Evolutionary conservation across 2,888 invertebrate species (phyloP), one percentile per base, ranked within the genome.

Genomic region (Hydriomena furcata): DNA sequence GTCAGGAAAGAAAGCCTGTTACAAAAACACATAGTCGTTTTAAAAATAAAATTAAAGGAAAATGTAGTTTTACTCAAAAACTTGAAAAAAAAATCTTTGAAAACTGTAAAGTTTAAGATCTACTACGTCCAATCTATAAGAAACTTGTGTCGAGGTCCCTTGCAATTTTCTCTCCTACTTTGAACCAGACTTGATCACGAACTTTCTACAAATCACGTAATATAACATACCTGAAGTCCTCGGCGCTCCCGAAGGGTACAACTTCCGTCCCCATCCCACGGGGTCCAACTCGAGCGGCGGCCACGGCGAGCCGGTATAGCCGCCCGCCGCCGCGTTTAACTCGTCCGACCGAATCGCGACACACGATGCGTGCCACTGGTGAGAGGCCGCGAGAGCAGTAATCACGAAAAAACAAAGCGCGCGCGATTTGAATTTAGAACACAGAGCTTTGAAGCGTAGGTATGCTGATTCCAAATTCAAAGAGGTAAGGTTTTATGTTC

Each of bases 221-320:
- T 23, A 13, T 23, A 7, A 30, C 80, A 63, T 76, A 91, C 91
- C 91, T 74, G 94, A 93, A 63, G 92, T 91, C 65, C 93, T 85
- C 62, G 93, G 93, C 65, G 93, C 94, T 65, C 94, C 92, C 68
- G 94, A 92, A 69, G 95, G 94, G 82, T 95, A 95, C 68, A 95
- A 91, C 83, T 95, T 95, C 69, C 95, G 93, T 61, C 95, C 95
- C 95, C 95, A 95, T 86, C 93, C 93, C 83, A 93, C 93, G 79
- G 93, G 93, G 91, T 95, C 95, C 86, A 95, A 91, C 78, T 94
- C 94, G 60, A 93, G 91, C 78, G 94, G 94, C 79, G 95, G 94
- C 95, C 94, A 95, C 88, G 95, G 94, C 84, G 94, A 94, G 86
- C 95, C 94, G 92, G 94, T 93, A 91, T 94, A 94, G 79, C 94